Conservation (phyloP, 2,113 vertebrate species). For the Lipotes vexillifer region DNA sequence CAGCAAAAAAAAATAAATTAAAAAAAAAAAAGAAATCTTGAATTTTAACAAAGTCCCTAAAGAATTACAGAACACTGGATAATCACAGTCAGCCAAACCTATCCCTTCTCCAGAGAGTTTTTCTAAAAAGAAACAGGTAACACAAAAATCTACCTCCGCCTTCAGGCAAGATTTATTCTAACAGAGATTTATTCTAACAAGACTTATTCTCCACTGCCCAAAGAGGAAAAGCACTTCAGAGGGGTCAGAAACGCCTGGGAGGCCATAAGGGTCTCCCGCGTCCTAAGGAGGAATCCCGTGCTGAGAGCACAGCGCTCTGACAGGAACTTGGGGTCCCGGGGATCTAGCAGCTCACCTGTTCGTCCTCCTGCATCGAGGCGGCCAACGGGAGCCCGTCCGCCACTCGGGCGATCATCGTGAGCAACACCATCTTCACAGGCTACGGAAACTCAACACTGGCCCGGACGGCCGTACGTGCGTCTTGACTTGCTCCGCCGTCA, state of each 20-base stretch:
- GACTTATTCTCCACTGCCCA: background rate
- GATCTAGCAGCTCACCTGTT: slow-evolving; percentile 84
- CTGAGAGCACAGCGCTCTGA: background rate
- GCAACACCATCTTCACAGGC: slow-evolving; percentile 86
- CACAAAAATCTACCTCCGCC: background rate
- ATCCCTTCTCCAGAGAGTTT: background rate
- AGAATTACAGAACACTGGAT: background rate
- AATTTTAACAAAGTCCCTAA: background rate
- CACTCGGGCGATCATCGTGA: slow-evolving; percentile 97
- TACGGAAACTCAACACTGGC: background rate
- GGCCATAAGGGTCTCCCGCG: background rate
- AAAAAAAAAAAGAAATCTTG: background rate
- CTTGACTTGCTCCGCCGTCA: background rate
- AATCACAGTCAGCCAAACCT: background rate
- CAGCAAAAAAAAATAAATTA: background rate
- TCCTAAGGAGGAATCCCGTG: background rate
- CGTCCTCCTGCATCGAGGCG: slow-evolving; percentile 98
- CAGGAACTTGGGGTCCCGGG: background rate
- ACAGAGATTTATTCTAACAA: background rate
- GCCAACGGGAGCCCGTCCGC: slow-evolving; percentile 96
- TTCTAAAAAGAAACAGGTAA: background rate
- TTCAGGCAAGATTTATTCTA: background rate
- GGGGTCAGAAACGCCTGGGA: background rate
- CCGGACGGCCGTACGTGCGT: background rate
- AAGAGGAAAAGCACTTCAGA: background rate